Evolutionary conservation across 2,797 vertebrate species (phyloP), one percentile per base, ranked within the genome.

Genomic region (Premnoplex brunnescens): DNA sequence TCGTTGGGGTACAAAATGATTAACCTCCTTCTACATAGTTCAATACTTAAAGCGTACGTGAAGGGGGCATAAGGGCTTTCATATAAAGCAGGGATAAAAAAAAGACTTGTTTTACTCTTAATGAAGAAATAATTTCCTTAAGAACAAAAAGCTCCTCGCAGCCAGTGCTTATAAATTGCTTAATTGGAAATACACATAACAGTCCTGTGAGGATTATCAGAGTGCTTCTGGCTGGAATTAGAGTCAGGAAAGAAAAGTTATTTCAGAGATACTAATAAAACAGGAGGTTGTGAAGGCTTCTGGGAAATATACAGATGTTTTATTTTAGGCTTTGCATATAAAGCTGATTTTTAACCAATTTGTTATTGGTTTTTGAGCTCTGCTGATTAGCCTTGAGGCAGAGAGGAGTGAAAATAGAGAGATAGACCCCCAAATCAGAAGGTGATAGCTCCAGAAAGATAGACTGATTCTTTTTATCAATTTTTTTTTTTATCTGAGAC

Each of bases 101-200:
- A 94, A 89, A 91, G 77, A 37, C 91, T 92, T 95, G 78, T 91
- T 95, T 83, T 93, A 94, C 2, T 48, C 89, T 85, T 96, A 96
- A 97, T 94, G 95, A 96, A 96, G 95, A 95, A 97, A 96, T 94
- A 74, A 93, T 96, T 95, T 86, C 89, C 95, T 96, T 96, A 96
- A 94, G 86, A 97, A 95, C 91, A 96, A 95, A 95, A 96, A 95
- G 94, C 87, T 93, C 76, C 89, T 97, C 60, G 14, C 91, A 96
- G 94, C 46, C 89, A 95, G 85, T 46, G 93, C 88, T 95, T 97
- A 90, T 95, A 97, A 97, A 96, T 97, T 96, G 94, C 96, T 95
- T 96, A 97, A 96, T 95, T 97, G 95, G 94, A 96, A 96, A 91
- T 94, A 95, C 82, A 92, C 76, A 91, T 90, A 97, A 93, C 79